These are phyloP conservation scores for Recurvirostra avosetta DNA, from an alignment of 2,113 vertebrate genomes.

Conservation along the genomic window DNA sequence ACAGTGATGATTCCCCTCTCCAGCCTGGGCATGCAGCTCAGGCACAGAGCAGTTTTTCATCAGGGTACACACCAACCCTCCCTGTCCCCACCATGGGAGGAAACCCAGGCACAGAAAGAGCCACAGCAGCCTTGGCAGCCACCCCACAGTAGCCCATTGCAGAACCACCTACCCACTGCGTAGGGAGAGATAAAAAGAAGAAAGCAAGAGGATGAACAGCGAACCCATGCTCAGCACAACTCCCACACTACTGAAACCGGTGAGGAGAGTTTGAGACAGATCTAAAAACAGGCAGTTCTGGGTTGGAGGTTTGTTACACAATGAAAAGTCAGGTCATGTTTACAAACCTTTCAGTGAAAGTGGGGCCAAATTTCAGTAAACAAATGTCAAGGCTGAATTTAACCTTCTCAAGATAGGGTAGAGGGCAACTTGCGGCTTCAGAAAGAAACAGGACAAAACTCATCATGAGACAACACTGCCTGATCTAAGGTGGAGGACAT, in stretches of 20 bases:
- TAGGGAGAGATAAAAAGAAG: neutral
- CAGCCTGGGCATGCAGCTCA: fast-evolving
- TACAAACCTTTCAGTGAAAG: neutral
- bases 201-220: neutral
- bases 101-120: neutral
- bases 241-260: neutral
- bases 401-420: neutral
- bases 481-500: neutral
- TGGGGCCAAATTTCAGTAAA: neutral
- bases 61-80: neutral
- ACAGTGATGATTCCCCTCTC: neutral
- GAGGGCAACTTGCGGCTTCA: neutral
- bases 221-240: neutral
- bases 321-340: neutral
- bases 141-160: neutral
- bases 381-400: neutral
- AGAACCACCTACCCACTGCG: neutral
- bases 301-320: neutral
- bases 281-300: neutral
- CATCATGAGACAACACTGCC: neutral
- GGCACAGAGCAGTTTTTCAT: neutral
- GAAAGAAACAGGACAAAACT: neutral
- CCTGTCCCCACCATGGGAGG: neutral
- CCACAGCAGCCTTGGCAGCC: neutral
- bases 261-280: neutral